A percentile compares a stretch with the other conserved stretches of the same genome.
These are phyloP conservation scores for Catocala nupta DNA, from an alignment of 2,888 invertebrate species.

Conservation along the genomic window DNA sequence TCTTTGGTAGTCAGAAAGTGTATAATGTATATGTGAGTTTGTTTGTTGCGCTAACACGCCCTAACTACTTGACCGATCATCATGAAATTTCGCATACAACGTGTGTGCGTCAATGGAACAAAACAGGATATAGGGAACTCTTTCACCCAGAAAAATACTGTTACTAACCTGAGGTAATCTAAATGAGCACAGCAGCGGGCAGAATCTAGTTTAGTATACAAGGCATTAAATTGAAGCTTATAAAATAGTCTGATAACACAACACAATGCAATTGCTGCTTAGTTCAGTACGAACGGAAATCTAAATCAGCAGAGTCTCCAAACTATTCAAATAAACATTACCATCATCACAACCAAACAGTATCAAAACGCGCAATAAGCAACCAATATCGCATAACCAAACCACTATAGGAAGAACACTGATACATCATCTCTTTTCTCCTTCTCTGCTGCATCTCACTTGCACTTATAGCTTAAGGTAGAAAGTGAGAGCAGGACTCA, in stretches of 20 bases:
- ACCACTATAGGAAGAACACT: not conserved
- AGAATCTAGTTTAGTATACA: too few species aligned
- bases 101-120: too few species aligned
- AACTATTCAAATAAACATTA: conserved; percentile 3
- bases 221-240: not conserved
- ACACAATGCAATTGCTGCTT: not conserved
- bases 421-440: not conserved
- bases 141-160: too few species aligned
- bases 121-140: too few species aligned
- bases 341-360: not conserved
- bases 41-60: too few species aligned
- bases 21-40: too few species aligned
- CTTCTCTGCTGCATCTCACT: not conserved
- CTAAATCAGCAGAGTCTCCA: not conserved
- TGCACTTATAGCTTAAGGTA: not conserved
- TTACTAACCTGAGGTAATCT: too few species aligned
- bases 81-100: too few species aligned
- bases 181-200: too few species aligned
- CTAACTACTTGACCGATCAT: too few species aligned
- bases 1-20: too few species aligned
- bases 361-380: not conserved
- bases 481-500: not conserved
- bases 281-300: not conserved
- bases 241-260: not conserved
- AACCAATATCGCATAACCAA: not conserved